A percentile compares a stretch with the other conserved stretches of the same genome.
Evolutionary conservation across 2,888 invertebrate species (phyloP).

Genomic region (Xestia sexstrigata): DNA sequence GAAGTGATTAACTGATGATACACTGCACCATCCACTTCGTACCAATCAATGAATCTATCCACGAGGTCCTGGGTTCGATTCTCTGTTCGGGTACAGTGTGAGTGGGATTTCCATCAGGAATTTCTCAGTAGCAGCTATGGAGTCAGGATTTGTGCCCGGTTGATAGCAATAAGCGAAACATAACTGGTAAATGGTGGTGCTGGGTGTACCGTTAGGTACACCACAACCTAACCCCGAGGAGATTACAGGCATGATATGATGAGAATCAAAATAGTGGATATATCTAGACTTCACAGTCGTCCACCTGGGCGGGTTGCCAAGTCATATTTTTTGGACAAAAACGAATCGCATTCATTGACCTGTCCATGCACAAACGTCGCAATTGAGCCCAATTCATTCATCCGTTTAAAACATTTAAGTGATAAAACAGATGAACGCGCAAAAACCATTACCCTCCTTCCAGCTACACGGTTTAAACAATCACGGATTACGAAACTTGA

Average conservation of each 20-base stretch:
- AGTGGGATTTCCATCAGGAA: too few species aligned
- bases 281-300: neutral
- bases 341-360: constrained; percentile 9
- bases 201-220: too few species aligned
- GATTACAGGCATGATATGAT: too few species aligned
- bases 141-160: too few species aligned
- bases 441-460: constrained; percentile 32
- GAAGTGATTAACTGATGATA: neutral
- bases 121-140: too few species aligned
- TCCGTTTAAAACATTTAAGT: constrained; percentile 27
- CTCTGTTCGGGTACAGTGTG: too few species aligned
- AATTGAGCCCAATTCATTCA: constrained; percentile 2
- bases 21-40: neutral
- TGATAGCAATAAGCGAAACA: too few species aligned
- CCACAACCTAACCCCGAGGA: too few species aligned
- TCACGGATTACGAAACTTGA: constrained; percentile 48
- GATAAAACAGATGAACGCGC: constrained; percentile 39
- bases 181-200: too few species aligned
- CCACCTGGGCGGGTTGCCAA: too few species aligned
- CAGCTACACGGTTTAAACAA: constrained; percentile 30
- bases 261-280: too few species aligned
- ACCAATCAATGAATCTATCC: neutral
- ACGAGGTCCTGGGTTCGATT: too few species aligned
- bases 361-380: neutral
- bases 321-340: neutral